Base-by-base conservation (phyloP, 1,140 invertebrate species). In the Halyomorpha halys region DNA sequence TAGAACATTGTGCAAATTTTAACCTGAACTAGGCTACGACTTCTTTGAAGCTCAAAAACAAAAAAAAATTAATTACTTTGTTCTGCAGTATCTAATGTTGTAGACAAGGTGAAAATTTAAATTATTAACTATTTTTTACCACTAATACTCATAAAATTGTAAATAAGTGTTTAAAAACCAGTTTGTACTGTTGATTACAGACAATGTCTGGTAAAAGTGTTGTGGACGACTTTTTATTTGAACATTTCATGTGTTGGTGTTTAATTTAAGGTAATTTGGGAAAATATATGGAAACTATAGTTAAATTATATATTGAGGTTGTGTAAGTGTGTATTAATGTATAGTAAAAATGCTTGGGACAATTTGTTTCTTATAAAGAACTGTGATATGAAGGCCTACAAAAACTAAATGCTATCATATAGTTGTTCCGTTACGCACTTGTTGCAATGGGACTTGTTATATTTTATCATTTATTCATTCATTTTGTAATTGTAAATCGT, bases 281-380 rank as follows among this genome's bases (percentile, higher is more conserved):
- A 54, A 63, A 63, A 44, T 44, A 53, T 63, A 45, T 21, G 15
- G 49, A 54, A 63, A 63, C 49, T 51, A 63, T 63, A 63, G 47
- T 63, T 39, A 63, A 63, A 49, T 63, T 63, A 51, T 63, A 63
- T 65, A 65, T 65, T 60, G 18, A 60, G 64, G 63, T 65, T 65
- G 64, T 65, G 64, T 65, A 60, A 30, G 64, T 65, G 59, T 65
- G 56, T 34, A 49, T 65, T 53, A 62, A 62, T 27, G 23, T 45
- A 62, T 45, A 62, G 30, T 39, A 39, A 45, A 61, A 59, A 61
- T 18, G 21, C 62, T 63, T 63, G 62, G 62, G 25, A 54, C 45
- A 63, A 51, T 63, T 63, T 54, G 45, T 51, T 63, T 63, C 27
- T 63, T 51, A 49, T 27, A 44, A 60, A 44, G 14, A 56, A 56